Evolutionary conservation across 2,113 vertebrate genomes (phyloP).

Genomic region (Semnornis frantzii): DNA sequence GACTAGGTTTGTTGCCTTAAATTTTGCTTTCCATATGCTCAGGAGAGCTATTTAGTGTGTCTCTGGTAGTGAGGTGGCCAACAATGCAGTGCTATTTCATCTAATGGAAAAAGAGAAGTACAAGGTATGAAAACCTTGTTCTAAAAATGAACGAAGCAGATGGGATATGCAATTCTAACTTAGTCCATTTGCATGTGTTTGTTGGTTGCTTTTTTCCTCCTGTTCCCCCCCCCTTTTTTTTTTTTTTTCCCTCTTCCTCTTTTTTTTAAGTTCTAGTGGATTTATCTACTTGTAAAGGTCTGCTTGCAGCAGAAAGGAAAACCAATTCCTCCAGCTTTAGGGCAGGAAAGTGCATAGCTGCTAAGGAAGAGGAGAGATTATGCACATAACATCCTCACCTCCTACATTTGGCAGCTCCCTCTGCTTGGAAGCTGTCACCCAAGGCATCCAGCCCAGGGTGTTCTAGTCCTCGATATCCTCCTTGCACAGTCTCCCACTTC

Average conservation of each 20-base stretch:
- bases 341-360: slow-evolving; percentile 78
- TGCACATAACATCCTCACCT: slow-evolving; percentile 71
- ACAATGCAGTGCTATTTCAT: slow-evolving; percentile 78
- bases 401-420: slow-evolving; percentile 69
- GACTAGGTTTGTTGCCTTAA: slow-evolving; percentile 77
- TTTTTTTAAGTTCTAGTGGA: slow-evolving; percentile 77
- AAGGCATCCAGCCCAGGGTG: slow-evolving; percentile 68
- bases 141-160: slow-evolving; percentile 83
- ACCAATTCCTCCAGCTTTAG: slow-evolving; percentile 76
- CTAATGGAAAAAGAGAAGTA: slow-evolving; percentile 76
- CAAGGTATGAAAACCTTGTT: slow-evolving; percentile 82
- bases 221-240: neutral
- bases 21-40: slow-evolving; percentile 79
- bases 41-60: slow-evolving; percentile 79
- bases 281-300: slow-evolving; percentile 77
- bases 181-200: slow-evolving; percentile 83
- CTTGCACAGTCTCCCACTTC: slow-evolving; percentile 67
- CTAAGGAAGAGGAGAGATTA: slow-evolving; percentile 61
- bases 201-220: slow-evolving; percentile 51
- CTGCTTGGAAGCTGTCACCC: slow-evolving; percentile 66
- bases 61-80: slow-evolving; percentile 74
- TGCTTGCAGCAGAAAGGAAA: slow-evolving; percentile 70
- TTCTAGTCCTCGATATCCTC: slow-evolving; percentile 67
- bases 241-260: neutral
- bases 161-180: slow-evolving; percentile 83